Conservation (phyloP, 1,140 invertebrate species). For the Drosophila simulans region DNA sequence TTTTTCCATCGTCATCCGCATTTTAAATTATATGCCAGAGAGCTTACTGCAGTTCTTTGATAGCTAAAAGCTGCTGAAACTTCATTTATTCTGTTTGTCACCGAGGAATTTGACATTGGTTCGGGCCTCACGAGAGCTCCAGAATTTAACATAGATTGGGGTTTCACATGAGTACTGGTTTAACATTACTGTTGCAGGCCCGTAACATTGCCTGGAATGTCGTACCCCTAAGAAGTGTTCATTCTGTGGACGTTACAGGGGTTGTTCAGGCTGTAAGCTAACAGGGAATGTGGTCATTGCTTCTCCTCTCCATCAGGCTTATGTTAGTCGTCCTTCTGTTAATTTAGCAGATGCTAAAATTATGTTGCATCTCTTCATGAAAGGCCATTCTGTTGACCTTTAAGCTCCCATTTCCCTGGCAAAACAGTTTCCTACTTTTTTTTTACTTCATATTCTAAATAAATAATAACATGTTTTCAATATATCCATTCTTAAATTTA, state of each 20-base stretch:
- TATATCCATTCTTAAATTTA: too few species aligned
- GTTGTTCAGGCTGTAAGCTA: background rate
- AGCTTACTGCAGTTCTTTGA: constrained; percentile 32
- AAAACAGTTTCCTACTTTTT: too few species aligned
- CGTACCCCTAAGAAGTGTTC: constrained; percentile 48
- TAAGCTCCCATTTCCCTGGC: too few species aligned
- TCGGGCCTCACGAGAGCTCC: background rate
- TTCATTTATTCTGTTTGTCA: constrained; percentile 39
- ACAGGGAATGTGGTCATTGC: background rate
- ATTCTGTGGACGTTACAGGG: constrained; percentile 50
- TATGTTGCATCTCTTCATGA: background rate
- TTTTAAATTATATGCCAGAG: constrained; percentile 33
- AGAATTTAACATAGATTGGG: background rate
- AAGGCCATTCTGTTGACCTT: background rate
- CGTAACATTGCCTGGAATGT: constrained; percentile 55
- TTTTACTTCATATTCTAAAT: too few species aligned
- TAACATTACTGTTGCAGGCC: background rate
- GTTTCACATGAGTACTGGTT: background rate
- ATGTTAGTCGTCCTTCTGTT: constrained; percentile 6
- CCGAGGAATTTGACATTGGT: constrained; percentile 1
- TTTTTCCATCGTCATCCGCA: constrained; percentile 25
- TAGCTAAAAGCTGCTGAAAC: constrained; percentile 33
- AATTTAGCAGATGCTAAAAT: background rate
- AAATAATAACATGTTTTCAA: too few species aligned
- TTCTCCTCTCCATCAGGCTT: background rate